Evolutionary conservation across 2,113 vertebrate species (phyloP).

Genomic region (Fregata magnificens): DNA sequence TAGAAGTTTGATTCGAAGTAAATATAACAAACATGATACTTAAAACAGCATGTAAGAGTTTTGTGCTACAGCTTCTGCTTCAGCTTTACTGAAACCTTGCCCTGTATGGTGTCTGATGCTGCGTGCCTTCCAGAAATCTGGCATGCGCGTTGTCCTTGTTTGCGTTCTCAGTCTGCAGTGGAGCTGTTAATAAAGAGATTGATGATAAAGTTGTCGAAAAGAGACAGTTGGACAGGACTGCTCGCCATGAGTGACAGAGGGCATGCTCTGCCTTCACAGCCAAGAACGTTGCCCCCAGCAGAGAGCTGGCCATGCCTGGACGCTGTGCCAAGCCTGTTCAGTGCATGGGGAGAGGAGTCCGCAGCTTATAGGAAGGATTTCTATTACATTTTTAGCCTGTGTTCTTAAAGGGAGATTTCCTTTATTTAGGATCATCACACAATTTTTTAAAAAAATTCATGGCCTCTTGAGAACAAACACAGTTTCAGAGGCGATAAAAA

Average conservation of each 20-base stretch:
- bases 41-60: neutral
- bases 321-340: slow-evolving; percentile 79
- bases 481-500: neutral
- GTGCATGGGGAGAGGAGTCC: slow-evolving; percentile 23
- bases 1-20: neutral
- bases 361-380: neutral
- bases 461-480: neutral
- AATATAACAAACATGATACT: fast-evolving
- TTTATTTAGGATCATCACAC: neutral
- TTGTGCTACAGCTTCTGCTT: slow-evolving; percentile 7
- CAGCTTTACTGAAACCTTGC: neutral
- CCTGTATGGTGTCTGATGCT: slow-evolving; percentile 34
- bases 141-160: slow-evolving; percentile 70
- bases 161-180: slow-evolving; percentile 79
- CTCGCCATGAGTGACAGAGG: slow-evolving; percentile 95
- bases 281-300: slow-evolving; percentile 78
- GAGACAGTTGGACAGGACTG: slow-evolving; percentile 95
- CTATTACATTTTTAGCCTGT: neutral
- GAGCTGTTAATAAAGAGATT: slow-evolving; percentile 98
- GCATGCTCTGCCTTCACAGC: slow-evolving; percentile 85
- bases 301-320: slow-evolving; percentile 72
- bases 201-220: slow-evolving; percentile 92
- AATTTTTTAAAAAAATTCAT: neutral
- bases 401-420: neutral
- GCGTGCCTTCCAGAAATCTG: slow-evolving; percentile 71